Conservation (phyloP, 2,113 vertebrate species). For the Shinisaurus crocodilurus region DNA sequence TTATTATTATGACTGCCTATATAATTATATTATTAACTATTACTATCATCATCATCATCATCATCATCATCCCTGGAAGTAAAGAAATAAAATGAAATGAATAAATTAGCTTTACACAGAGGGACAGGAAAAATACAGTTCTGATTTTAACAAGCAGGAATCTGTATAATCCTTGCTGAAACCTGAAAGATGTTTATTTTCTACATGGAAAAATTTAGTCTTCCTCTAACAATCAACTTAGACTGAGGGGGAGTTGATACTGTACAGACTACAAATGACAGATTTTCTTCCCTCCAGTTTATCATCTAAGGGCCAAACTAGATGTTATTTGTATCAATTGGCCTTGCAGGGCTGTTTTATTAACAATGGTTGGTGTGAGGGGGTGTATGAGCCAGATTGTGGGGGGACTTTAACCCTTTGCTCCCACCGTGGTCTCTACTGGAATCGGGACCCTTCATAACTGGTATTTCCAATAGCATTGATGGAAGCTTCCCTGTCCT, state of each 20-base stretch:
- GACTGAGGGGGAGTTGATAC: not conserved
- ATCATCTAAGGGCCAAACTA: constrained; percentile 16
- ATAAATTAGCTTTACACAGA: not conserved
- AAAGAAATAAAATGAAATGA: not conserved
- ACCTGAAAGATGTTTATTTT: not conserved
- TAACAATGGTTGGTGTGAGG: no score
- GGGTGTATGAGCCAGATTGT: no score
- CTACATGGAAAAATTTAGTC: constrained; percentile 16
- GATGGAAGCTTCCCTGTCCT: no score
- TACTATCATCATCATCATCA: no score
- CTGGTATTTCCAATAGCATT: no score
- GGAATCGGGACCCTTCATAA: no score
- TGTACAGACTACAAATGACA: constrained; percentile 7
- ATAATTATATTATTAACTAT: no score
- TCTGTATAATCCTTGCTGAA: not conserved
- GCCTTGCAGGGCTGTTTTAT: not conserved
- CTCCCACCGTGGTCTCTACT: no score
- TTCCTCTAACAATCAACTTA: constrained; percentile 31
- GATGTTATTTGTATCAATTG: not conserved
- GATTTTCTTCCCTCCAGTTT: constrained; percentile 46
- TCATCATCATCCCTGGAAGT: no score
- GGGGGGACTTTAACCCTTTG: no score
- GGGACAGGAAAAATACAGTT: not conserved
- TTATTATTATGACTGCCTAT: no score
- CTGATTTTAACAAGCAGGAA: not conserved